Evolutionary conservation across 23 tunicate genomes (phyloP), one percentile per base, ranked within the genome.

Genomic region (Ciona savignyi): DNA sequence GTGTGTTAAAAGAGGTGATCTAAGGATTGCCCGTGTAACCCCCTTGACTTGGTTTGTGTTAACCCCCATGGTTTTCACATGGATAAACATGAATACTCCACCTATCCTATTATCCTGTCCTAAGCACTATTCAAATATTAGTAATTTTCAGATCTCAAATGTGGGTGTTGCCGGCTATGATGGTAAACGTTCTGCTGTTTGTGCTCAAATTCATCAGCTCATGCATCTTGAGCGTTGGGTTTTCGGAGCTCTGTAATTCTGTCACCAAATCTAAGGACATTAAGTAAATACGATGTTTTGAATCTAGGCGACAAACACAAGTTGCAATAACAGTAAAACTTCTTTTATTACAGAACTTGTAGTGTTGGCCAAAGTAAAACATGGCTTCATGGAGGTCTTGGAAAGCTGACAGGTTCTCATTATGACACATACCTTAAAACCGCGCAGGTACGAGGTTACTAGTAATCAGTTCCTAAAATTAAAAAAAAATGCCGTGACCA

Each of bases 151-250:
- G 95, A 29, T 29, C 67, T 26, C 86, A 80, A 61, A 87, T 87
- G 95, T 87, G 95, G 95, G 95, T 87, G 62, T 65, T 87, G 32
- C 95, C 95, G 1, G 95, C 95, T 21, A 76, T 87, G 24, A 81
- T 87, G 95, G 32, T 71, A 6, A 82, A 85, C 33, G 56, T 34
- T 0, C 74, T 81, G 71, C 70, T 87, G 67, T 70, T 81, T 27
- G 80, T 81, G 27, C 79, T 80, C 0, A 87, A 87, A 42, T 79
- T 87, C 29, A 66, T 81, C 63, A 87, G 95, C 68, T 81, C 95
- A n/a, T 87, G 83, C 33, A 66, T 80, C 0, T 51, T 87, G 56
- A 87, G 86, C 60, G 75, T 87, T 33, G 95, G 95, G 3, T 34
- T 81, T n/a, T 70, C 86, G 4, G 76, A 81, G 68, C 74, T 87